These are phyloP conservation scores for Taeniopygia guttata DNA, from an alignment of 2,797 vertebrate genomes.

Conservation along the genomic window DNA sequence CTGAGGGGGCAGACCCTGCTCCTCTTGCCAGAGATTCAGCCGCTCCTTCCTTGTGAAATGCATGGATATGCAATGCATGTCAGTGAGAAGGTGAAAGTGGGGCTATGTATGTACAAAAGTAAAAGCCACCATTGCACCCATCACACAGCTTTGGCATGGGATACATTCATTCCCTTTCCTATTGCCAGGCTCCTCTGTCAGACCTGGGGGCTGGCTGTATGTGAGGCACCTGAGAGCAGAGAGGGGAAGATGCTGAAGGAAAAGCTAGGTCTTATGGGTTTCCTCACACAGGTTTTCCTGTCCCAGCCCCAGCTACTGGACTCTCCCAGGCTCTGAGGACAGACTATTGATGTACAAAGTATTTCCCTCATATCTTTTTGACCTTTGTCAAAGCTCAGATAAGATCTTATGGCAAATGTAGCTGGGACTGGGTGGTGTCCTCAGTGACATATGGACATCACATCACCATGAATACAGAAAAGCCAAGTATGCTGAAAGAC, in stretches of 20 bases:
- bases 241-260: background rate
- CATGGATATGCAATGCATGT: too few relatives aligned
- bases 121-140: background rate
- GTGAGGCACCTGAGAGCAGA: background rate
- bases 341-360: too few relatives aligned
- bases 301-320: background rate
- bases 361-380: background rate
- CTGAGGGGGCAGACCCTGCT: background rate
- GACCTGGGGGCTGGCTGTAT: background rate
- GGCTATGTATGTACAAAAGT: background rate
- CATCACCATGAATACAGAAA: background rate
- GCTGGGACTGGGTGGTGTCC: background rate
- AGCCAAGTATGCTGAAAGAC: background rate
- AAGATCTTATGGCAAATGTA: background rate
- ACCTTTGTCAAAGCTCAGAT: background rate
- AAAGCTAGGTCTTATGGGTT: fast-evolving
- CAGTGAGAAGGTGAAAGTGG: background rate
- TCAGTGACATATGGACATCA: background rate
- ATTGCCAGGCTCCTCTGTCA: background rate
- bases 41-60: background rate
- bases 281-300: background rate
- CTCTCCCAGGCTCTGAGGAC: background rate
- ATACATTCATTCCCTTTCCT: background rate
- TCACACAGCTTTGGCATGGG: background rate
- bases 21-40: background rate